Evolutionary conservation across 2,888 invertebrate species (phyloP).

Genomic region (Terebella lapidaria): DNA sequence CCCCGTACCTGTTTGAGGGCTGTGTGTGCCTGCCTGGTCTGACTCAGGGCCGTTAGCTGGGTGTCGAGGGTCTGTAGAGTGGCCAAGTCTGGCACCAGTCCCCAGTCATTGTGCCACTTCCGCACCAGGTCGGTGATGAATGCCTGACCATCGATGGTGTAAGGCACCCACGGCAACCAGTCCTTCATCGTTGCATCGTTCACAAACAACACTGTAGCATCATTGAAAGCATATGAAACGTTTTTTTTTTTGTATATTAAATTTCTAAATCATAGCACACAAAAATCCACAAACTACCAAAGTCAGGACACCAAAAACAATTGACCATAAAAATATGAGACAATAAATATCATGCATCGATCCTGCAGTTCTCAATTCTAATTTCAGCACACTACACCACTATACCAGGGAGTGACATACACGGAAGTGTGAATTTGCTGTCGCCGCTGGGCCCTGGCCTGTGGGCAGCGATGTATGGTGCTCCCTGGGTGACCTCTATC

Average conservation of each 20-base stretch:
- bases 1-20: slow-evolving; percentile 11
- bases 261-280: too few relatives aligned
- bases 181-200: slow-evolving; percentile 31
- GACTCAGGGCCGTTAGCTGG: slow-evolving; percentile 32
- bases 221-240: background rate
- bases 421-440: too few relatives aligned
- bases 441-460: too few relatives aligned
- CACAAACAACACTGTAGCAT: slow-evolving; percentile 3
- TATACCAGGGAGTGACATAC: too few relatives aligned
- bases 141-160: slow-evolving; percentile 34
- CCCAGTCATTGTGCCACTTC: slow-evolving; percentile 34
- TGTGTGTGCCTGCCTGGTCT: slow-evolving; percentile 33
- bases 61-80: slow-evolving; percentile 36
- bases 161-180: slow-evolving; percentile 41
- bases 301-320: too few relatives aligned
- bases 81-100: slow-evolving; percentile 32
- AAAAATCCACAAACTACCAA: too few relatives aligned
- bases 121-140: slow-evolving; percentile 40
- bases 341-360: too few relatives aligned
- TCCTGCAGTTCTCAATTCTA: too few relatives aligned
- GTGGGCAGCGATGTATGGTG: too few relatives aligned
- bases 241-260: too few relatives aligned
- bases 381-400: too few relatives aligned
- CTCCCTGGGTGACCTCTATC: background rate
- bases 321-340: too few relatives aligned